Evolutionary conservation across 2,113 vertebrate species (phyloP), one percentile per base, ranked within the genome.

Genomic region (Paradoxurus hermaphroditus): DNA sequence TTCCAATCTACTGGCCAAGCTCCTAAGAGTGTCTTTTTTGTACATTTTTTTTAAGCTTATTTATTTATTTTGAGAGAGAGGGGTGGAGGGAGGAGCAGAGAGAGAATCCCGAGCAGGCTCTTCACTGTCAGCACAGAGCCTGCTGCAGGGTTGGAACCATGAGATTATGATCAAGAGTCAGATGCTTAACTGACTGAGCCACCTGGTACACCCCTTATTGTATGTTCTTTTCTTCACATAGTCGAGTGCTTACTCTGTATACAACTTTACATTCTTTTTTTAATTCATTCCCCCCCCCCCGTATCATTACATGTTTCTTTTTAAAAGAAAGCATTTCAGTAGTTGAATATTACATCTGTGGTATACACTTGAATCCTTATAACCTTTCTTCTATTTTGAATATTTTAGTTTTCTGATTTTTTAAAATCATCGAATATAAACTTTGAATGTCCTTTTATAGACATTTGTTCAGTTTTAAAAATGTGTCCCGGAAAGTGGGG

Each of bases 361-460:
- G 36, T 65, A 67, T 59, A n/a, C 78, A 94, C 81, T 77, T 84
- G 93, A 85, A 36, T 95, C 27, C 41, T n/a, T 89, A 88, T 81
- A 41, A 91, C 27, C 59, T 81, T 87, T 46, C 51, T 53, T 53
- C 51, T 89, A 2, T 81, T 90, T 97, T 83, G 95, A 19, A 78
- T 19, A 86, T 29, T 86, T 63, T 7, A 5, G 11, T 46, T 91
- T 95, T 44, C 51, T 68, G 13, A 44, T 39, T 88, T 91, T 91
- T 56, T 56, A 1, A 63, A 90, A 44, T 29, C 23, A 46, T 83
- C 91, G 46, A 82, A 72, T 73, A 39, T 73, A 86, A 95, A 73
- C 70, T 46, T 84, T 23, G 10, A 84, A 29, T 96, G 84, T 63
- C 19, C 11, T 86, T 96, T 86, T 77, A 31, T 9, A 10, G 23